Evolutionary conservation across 1,140 invertebrate species (phyloP), one percentile per base, ranked within the genome.

Genomic region (Nephotettix cincticeps): DNA sequence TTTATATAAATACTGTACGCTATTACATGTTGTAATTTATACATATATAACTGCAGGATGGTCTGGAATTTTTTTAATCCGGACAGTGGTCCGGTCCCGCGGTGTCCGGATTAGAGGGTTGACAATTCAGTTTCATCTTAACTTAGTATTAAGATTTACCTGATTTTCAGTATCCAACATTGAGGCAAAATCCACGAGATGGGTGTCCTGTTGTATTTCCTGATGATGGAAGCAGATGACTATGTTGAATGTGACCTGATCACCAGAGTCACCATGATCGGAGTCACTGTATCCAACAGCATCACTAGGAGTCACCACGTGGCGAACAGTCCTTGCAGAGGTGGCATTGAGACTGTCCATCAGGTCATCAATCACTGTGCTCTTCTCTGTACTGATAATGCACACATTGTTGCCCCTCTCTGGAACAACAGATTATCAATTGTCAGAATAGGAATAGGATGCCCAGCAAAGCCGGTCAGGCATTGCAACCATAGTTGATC

Each of bases 121-220:
- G n/a, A n/a, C n/a, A n/a, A n/a, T n/a, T n/a, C n/a, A n/a, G n/a
- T n/a, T n/a, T n/a, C n/a, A n/a, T n/a, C n/a, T n/a, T n/a, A n/a
- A n/a, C n/a, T n/a, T n/a, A n/a, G n/a, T n/a, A n/a, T n/a, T n/a
- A n/a, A n/a, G n/a, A 58, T n/a, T 43, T 32, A 77, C 75, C 75
- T 71, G 67, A 32, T 73, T 70, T n/a, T 76, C 75, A 13, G 75
- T 54, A 67, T 77, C 72, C 29, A 77, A 54, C 27, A 77, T 64
- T 25, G 72, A 45, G 36, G 74, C 73, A 64, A 77, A 77, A 45
- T 76, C 71, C 9, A 76, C 28, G 14, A 77, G 67, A 14, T 76
- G 74, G n/a, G 68, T 69, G 36, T 77, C 75, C 40, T 75, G 71
- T 27, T 75, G 61, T 65, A 77, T 77, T 66, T 77, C 75, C 29